Base-by-base conservation (phyloP, 2,888 invertebrate species). In the Apodemia mormo region DNA sequence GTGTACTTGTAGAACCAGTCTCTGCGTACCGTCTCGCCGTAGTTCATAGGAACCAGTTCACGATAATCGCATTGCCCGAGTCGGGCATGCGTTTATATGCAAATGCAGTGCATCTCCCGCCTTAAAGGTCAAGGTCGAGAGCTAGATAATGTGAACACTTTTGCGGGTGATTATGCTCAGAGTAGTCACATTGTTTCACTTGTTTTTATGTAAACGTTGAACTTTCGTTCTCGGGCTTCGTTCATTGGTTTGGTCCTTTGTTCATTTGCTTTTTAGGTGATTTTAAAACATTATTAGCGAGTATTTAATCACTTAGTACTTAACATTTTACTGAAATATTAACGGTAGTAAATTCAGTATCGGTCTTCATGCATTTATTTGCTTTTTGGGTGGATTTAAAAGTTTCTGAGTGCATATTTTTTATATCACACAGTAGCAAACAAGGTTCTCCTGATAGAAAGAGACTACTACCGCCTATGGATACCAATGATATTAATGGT, bases 51-150 rank as follows among this genome's bases (percentile, higher is more conserved):
- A 74, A 88, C 88, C 86, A 83, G 88, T 86, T 82, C 75, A 73
- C 81, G 81, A 80, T 84, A 82, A 82, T 81, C 78, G 77, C 76
- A 80, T 77, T 76, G 79, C 74, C 75, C 72, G 69, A 65, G 73
- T 72, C 75, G 76, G 76, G 76, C 73, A 76, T 85, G 83, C 85
- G 86, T 87, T 85, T 85, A 84, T 85, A 91, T 92, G 91, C 89
- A 86, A 91, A 92, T 92, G 82, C 81, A 80, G 80, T 89, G 90
- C 91, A 90, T 87, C 86, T 84, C 82, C 75, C 78, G 76, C 73
- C 77, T 77, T 75, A 81, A 90, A 91, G 88, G 86, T 88, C 91
- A 92, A 92, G 92, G 92, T 84, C 89, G 84, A 75, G 74, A 77
- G 61, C 71, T 72, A 73, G 71, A 71, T 74, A 52, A 52, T 52